Conservation (phyloP, 2,113 vertebrate species). For the Syngnathus scovelli region DNA sequence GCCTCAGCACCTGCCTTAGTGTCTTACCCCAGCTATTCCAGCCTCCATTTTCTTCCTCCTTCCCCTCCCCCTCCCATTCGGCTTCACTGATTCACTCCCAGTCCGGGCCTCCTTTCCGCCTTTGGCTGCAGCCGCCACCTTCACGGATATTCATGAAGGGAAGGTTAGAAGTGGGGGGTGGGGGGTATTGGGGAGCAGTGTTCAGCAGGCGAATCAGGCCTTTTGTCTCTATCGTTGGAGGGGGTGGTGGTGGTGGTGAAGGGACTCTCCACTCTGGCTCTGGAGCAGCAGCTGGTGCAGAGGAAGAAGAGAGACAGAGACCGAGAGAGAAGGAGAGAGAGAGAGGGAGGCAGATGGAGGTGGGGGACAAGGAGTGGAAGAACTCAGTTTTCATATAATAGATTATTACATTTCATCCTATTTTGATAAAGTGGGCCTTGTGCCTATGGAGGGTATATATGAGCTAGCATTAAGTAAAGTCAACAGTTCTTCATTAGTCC, state of each 20-base stretch:
- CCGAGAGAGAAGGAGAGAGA: constrained; percentile 43
- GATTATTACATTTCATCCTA: background rate
- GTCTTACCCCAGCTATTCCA: constrained; percentile 50
- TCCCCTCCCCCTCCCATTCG: constrained; percentile 31
- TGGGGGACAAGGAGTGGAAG: constrained; percentile 36
- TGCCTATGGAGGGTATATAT: background rate
- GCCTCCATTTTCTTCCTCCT: constrained; percentile 37
- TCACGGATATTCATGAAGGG: constrained; percentile 44
- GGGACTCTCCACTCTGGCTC: constrained; percentile 62
- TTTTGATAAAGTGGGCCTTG: background rate
- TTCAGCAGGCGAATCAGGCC: constrained; percentile 70
- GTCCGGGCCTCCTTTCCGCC: constrained; percentile 52
- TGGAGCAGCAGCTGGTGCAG: constrained; percentile 65
- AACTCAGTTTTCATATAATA: constrained; percentile 19
- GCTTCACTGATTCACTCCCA: constrained; percentile 57
- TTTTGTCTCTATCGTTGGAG: constrained; percentile 68
- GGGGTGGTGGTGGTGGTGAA: constrained; percentile 39
- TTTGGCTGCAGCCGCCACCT: constrained; percentile 31
- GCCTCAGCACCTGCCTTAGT: constrained; percentile 63
- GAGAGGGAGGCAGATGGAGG: constrained; percentile 44
- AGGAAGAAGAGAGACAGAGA: constrained; percentile 44
- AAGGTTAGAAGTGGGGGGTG: constrained; percentile 56
- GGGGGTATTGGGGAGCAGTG: constrained; percentile 58
- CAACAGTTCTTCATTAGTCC: background rate
- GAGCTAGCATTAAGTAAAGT: background rate